Evolutionary conservation across 2,797 vertebrate species (phyloP), one percentile per base, ranked within the genome.

Genomic region (Pygocentrus nattereri): DNA sequence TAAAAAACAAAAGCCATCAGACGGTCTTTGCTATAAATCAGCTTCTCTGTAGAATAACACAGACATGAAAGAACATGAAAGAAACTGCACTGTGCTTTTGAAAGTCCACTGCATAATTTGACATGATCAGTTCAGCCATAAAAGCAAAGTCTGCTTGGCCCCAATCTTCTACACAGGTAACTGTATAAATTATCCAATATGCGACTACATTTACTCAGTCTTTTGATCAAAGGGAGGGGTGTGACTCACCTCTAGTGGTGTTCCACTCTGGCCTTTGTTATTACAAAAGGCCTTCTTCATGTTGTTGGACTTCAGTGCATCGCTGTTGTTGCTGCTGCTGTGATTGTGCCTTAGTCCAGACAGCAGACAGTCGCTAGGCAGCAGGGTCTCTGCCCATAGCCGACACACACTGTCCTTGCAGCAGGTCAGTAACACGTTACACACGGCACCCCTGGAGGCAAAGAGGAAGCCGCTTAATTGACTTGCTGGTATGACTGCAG

Each of bases 361-460:
- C 10, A 98, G 92, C 54, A 98, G 92, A 87, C 94, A 96, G 90
- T 99, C 98, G 85, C 96, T 97, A 30, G 98, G 98, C 91, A 99
- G 93, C 88, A 99, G 91, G 0, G 98, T 99, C 92, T 99, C 98
- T 82, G 96, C 96, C 98, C 98, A 99, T 38, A 99, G 94, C 23
- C 98, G 97, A 91, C 98, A 99, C 72, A 99, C 96, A 10, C 96
- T 99, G 95, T 99, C 98, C 90, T 98, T 99, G 91, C 98, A 99
- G 93, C 97, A 98, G 84, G 98, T 99, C 89, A 99, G 93, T 49
- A 99, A 91, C 58, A 99, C 98, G 73, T 96, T 98, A 91, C 98
- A 99, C 77, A 98, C 97, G 50, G 95, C 95, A 85, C 96, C 95
- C 83, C 98, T 99, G 92, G 74, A 44, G 49, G 87, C 71, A 79